Percentiles rank a stretch among this genome's conserved stretches.
phyloP scores from a whole-genome alignment of 2,888 invertebrate species.

The Lasioglossum figueresi region DNA sequence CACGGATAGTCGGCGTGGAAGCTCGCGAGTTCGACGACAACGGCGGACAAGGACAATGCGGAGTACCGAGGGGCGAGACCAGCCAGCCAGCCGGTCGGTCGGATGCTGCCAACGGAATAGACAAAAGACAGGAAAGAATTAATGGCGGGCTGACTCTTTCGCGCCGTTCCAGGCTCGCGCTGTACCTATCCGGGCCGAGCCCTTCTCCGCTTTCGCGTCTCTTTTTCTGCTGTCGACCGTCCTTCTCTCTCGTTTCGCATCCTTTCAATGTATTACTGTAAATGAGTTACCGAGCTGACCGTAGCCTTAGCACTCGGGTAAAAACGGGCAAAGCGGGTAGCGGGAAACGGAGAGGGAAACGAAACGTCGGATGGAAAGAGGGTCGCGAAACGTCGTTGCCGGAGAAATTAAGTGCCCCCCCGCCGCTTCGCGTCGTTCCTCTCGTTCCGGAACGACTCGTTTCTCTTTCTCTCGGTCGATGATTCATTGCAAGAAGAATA shows the following conservation, averaged over 20 bases:
- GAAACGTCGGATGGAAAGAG: conserved; percentile 17
- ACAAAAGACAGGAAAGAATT: conserved; percentile 77
- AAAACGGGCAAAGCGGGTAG: background rate
- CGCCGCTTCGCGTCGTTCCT: conserved; percentile 1
- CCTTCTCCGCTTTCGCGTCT: background rate
- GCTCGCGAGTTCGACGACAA: conserved; percentile 3
- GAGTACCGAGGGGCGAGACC: conserved; percentile 25
- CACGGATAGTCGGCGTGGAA: background rate
- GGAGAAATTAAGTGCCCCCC: conserved; percentile 30
- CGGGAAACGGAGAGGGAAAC: conserved; percentile 3
- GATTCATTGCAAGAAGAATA: conserved; percentile 43
- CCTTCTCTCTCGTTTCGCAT: background rate
- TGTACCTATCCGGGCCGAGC: background rate
- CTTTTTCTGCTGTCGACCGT: background rate
- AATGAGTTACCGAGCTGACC: conserved; percentile 65
- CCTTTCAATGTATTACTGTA: conserved; percentile 65
- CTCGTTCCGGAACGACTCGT: background rate
- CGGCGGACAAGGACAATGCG: conserved; percentile 45
- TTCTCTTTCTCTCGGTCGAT: conserved; percentile 18
- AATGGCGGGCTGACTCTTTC: conserved; percentile 67
- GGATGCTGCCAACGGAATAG: conserved; percentile 51
- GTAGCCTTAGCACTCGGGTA: conserved; percentile 22
- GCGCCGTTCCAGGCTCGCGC: conserved; percentile 46
- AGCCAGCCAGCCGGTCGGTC: conserved; percentile 20
- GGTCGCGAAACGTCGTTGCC: conserved; percentile 5